Base-by-base conservation (phyloP, 2,888 invertebrate genomes). In the Polyommatus iphigenia region DNA sequence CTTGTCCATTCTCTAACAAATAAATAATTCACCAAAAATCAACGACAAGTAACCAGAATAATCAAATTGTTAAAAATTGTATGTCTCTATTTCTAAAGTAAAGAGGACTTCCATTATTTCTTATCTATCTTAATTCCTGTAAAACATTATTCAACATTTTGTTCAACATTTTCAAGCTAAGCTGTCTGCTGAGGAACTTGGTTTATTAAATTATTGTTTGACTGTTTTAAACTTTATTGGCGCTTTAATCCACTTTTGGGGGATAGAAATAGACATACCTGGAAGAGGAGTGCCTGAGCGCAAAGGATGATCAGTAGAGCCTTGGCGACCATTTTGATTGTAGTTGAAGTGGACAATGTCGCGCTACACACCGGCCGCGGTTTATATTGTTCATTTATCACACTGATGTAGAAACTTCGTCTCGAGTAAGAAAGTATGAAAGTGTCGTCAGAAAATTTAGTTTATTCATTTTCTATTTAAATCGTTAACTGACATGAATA, bases 261-360 rank as follows among this genome's bases (percentile, higher is more conserved):
- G 15, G 13, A 62, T 6, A 15, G 15, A 20, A 1, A 18, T n/a
- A 59, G n/a, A 73, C 73, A 71, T 79, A 86, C 86, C 84, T 86
- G 85, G 75, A 83, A 81, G 76, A 85, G 77, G 24, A 85, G 80
- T 41, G 84, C 84, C 79, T 84, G 83, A 57, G 84, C 84, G 82
- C 84, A 85, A 80, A 86, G 79, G 20, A 82, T 78, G 36, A n/a
- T n/a, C n/a, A 85, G 71, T 13, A 84, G 79, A 29, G 81, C 77
- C 80, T 85, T 85, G 76, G 82, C 79, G 67, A 82, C 81, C 85
- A 86, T 86, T 77, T 79, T 79, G 73, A 71, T 77, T 81, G 76
- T 79, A 79, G 81, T 87, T 76, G 85, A 85, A 59, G 59, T 59
- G 36, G 41, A 57, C 41, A 59, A 76, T 32, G 41, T 59, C 10